A percentile compares a stretch with the other conserved stretches of the same genome.
Evolutionary conservation across 2,113 vertebrate genomes (phyloP).

Genomic region (Probosciger aterrimus): DNA sequence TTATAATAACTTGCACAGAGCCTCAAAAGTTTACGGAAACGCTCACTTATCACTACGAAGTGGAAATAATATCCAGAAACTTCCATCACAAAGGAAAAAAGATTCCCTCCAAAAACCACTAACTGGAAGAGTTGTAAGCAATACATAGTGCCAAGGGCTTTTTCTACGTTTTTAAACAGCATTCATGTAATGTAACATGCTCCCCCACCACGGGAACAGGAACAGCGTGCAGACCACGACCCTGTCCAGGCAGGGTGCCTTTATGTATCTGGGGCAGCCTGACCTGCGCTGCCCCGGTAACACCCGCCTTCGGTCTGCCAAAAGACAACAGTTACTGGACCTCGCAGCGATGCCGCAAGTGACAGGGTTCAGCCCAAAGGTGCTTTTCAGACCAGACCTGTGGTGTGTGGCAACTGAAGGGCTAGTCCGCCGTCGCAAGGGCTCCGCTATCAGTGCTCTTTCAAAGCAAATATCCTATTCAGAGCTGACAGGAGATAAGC

Average conservation of each 20-base stretch:
- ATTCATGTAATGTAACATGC: fast-evolving
- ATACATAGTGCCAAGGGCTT: fast-evolving
- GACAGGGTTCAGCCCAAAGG: not conserved
- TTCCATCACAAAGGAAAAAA: not conserved
- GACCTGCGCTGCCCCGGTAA: not conserved
- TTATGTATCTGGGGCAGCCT: fast-evolving
- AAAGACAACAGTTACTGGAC: fast-evolving
- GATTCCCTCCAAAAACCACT: not conserved
- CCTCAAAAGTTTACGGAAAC: not conserved
- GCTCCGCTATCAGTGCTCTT: fast-evolving
- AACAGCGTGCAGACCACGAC: fast-evolving
- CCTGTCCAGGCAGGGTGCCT: fast-evolving
- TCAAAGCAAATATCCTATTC: not conserved
- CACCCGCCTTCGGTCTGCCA: fast-evolving
- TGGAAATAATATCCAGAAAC: not conserved
- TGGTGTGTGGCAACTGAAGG: not conserved
- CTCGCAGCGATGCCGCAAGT: not conserved
- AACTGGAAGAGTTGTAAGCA: not conserved
- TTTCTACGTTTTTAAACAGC: not conserved
- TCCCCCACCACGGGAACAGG: not conserved
- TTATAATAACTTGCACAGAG: not conserved
- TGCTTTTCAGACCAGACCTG: not conserved
- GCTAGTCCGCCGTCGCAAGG: not conserved
- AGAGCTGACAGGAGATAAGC: not conserved
- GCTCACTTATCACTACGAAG: not conserved